Conservation (phyloP, 2,113 vertebrate species). For the Telmatochromis sp. region DNA sequence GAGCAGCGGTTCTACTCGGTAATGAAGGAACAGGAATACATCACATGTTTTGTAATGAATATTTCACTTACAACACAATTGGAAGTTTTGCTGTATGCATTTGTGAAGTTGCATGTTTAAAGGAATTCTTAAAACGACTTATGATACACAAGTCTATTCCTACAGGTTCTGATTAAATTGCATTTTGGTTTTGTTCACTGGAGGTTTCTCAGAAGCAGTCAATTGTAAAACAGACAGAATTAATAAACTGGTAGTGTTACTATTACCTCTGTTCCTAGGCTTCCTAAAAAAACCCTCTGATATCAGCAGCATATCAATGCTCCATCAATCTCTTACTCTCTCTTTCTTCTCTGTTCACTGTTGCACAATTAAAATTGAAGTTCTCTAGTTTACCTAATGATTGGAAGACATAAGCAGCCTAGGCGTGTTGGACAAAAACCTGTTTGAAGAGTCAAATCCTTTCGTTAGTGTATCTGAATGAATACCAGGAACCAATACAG, state of each 20-base stretch:
- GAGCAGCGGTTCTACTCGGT: neutral
- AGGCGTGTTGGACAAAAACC: neutral
- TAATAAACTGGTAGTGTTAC: neutral
- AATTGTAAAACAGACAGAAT: neutral
- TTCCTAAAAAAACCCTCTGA: neutral
- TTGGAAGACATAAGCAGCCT: neutral
- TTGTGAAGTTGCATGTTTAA: neutral
- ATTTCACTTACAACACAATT: neutral
- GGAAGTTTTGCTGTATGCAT: neutral
- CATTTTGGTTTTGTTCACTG: neutral
- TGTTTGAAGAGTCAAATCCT: neutral
- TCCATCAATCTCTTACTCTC: neutral
- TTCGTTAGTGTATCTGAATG: neutral
- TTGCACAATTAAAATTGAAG: neutral
- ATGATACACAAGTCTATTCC: neutral
- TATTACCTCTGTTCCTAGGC: neutral
- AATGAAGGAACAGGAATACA: neutral
- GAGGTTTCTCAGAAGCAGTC: neutral
- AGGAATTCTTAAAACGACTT: neutral
- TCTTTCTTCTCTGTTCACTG: neutral
- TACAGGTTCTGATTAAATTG: neutral
- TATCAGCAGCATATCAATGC: neutral
- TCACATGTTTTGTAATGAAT: neutral
- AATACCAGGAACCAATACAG: neutral
- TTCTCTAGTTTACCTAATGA: neutral